Base-by-base conservation (phyloP, 2,888 invertebrate genomes). In the Smittia aterrima region DNA sequence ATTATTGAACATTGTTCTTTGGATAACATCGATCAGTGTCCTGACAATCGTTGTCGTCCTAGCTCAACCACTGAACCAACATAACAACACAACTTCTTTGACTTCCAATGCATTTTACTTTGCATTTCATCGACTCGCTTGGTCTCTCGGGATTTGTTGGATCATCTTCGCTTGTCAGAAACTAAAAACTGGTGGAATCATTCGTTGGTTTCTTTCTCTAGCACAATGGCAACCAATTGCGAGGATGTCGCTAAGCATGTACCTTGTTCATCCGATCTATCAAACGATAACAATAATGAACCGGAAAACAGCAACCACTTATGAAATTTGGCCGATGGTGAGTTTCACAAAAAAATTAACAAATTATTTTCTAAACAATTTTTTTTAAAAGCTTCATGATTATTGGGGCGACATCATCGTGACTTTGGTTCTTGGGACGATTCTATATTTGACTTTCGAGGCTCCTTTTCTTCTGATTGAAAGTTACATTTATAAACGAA, bases 221-320 rank as follows among this genome's bases (percentile, higher is more conserved):
- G 22, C 72, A n/a, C 32, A 62, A 27, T 72, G 72, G 72, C 54
- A 72, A 16, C 72, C 72, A 13, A 58, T 72, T 16, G 72, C 58
- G 13, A 72, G 32, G 54, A 62, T 62, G 58, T 54, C 54, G 18
- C 18, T 72, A 3, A 72, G 72, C 18, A 58, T 83, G 74, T 82
- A 81, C 76, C 81, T 82, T 1, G 83, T 82, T 1, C 82, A 83
- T 71, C 80, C 82, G 0, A 16, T 54, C 3, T 71, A 71, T 62
- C 54, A 54, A 54, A 4, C 16, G 4, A 6, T 22, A 7, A 22
- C 1, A 1, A 62, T 72, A 9, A 13, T 72, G 32, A 58, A 72
- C 20, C 27, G 9, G 25, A 32, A 40, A 22, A 16, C 32, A 7
- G 2, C 22, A 2, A 16, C 4, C 24, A 38, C 58, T 22, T 16